Evolutionary conservation across 2,113 vertebrate genomes (phyloP).

Genomic region (Amphilophus citrinellus): DNA sequence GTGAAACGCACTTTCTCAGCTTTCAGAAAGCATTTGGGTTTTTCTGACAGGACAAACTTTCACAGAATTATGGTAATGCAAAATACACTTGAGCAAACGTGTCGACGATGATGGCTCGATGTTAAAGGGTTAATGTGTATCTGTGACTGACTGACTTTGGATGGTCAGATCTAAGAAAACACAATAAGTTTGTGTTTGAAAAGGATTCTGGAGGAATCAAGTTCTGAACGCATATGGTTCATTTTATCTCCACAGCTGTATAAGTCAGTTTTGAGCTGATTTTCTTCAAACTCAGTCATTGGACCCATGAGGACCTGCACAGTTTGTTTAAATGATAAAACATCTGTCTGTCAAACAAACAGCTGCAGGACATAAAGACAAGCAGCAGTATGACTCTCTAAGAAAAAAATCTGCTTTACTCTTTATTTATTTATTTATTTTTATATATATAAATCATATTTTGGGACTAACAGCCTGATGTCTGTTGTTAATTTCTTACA

Average conservation of each 20-base stretch:
- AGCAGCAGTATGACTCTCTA: background rate
- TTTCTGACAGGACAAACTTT: too few relatives aligned
- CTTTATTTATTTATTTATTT: too few relatives aligned
- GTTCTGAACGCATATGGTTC: background rate
- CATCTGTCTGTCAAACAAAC: background rate
- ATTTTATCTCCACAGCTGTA: conserved; percentile 2
- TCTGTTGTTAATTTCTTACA: background rate
- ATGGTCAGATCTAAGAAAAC: background rate
- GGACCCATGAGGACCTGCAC: background rate
- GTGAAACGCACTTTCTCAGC: too few relatives aligned
- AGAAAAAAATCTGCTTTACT: background rate
- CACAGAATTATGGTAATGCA: too few relatives aligned
- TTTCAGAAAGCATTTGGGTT: too few relatives aligned
- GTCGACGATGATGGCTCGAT: too few relatives aligned
- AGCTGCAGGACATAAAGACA: too few relatives aligned
- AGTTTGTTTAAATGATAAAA: background rate
- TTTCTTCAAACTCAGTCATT: background rate
- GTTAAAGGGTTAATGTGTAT: too few relatives aligned
- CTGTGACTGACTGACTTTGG: background rate
- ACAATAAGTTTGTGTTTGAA: background rate
- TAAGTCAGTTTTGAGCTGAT: background rate
- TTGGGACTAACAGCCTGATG: too few relatives aligned
- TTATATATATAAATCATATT: too few relatives aligned
- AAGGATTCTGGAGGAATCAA: background rate
- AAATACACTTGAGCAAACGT: too few relatives aligned